Conservation (phyloP, 2,113 vertebrate genomes). For the Oreochromis aureus region DNA sequence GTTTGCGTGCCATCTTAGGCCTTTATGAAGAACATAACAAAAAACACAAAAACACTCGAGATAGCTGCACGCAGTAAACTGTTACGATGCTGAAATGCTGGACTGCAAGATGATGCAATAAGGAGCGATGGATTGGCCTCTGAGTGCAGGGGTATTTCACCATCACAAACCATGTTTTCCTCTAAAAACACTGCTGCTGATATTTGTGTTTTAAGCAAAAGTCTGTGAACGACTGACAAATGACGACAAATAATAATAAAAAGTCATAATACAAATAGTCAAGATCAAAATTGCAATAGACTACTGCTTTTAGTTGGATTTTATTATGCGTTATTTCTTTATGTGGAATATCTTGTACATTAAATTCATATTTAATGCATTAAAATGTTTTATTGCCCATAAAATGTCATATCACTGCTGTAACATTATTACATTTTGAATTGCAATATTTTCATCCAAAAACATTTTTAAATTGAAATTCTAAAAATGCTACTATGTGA, state of each 20-base stretch:
- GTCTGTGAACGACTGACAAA: background rate
- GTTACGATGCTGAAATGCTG: background rate
- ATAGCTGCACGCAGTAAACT: fast-evolving
- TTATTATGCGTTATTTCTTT: background rate
- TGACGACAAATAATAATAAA: background rate
- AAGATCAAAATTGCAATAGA: background rate
- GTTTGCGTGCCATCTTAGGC: background rate
- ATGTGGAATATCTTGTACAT: background rate
- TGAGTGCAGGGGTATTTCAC: background rate
- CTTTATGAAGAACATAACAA: background rate
- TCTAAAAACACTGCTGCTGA: background rate
- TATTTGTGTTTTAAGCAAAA: background rate
- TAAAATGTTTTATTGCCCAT: background rate
- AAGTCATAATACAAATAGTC: background rate
- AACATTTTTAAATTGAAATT: background rate
- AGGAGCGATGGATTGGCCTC: background rate
- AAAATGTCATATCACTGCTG: background rate
- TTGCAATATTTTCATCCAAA: background rate
- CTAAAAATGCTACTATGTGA: background rate
- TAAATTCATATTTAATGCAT: background rate
- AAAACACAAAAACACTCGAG: background rate
- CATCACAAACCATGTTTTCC: background rate
- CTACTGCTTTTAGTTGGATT: background rate
- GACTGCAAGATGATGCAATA: background rate
- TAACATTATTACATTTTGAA: background rate